Conservation (phyloP, 1,140 invertebrate genomes). For the Babylonia areolata region DNA sequence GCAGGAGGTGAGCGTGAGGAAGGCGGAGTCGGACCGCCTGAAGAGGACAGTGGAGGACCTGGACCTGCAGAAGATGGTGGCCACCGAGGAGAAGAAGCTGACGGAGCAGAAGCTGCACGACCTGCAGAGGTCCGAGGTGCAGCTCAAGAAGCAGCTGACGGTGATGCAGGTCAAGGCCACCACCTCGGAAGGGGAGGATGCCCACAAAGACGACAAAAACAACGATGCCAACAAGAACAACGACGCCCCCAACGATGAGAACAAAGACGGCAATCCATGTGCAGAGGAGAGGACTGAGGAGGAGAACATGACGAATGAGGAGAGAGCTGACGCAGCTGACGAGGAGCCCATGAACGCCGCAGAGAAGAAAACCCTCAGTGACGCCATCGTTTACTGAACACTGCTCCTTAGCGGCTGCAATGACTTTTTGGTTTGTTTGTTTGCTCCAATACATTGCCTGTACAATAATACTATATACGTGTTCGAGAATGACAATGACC, state of each 20-base stretch:
- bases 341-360: neutral
- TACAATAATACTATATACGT: too few species aligned
- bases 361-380: neutral
- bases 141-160: constrained; percentile 14
- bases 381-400: constrained; percentile 10
- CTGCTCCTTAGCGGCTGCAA: neutral
- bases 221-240: neutral
- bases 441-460: too few species aligned
- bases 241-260: neutral
- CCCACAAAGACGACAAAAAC: neutral
- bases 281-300: neutral
- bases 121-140: constrained; percentile 15
- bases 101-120: constrained; percentile 7
- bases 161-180: neutral
- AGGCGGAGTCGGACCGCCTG: constrained; percentile 15
- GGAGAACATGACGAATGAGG: neutral
- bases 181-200: neutral
- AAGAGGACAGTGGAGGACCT: constrained; percentile 13
- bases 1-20: neutral
- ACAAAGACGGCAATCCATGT: neutral
- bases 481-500: too few species aligned
- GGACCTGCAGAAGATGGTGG: constrained; percentile 18
- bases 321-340: neutral
- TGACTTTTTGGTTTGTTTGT: too few species aligned
- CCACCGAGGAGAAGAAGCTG: constrained; percentile 8